Evolutionary conservation across 2,113 vertebrate species (phyloP).

Genomic region (Sinosuthora webbiana): DNA sequence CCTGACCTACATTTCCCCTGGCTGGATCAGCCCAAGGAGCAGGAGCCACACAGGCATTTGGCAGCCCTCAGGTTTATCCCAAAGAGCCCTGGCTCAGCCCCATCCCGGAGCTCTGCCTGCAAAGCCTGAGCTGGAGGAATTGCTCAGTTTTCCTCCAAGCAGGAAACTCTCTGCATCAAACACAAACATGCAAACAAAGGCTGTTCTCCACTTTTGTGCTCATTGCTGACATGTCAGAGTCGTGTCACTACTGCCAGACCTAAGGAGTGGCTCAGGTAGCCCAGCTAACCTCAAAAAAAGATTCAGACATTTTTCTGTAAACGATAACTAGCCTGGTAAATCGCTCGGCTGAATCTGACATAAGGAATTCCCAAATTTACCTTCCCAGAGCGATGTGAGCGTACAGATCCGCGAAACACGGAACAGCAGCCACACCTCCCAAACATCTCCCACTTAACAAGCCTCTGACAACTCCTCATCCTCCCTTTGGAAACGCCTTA

Average conservation of each 20-base stretch:
- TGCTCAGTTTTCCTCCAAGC: neutral
- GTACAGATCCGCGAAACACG: fast-evolving
- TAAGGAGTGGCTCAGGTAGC: fast-evolving
- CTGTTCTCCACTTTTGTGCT: neutral
- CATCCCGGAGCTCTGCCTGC: neutral
- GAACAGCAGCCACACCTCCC: fast-evolving
- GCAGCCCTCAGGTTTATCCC: neutral
- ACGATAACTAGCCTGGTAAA: fast-evolving
- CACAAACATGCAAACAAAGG: fast-evolving
- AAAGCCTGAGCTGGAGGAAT: neutral
- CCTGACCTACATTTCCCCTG: neutral
- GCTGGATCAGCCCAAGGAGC: fast-evolving
- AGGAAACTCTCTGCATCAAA: neutral
- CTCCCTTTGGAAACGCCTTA: fast-evolving
- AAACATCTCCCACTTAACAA: fast-evolving
- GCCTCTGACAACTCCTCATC: fast-evolving
- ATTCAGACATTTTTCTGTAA: fast-evolving
- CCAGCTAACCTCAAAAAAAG: neutral
- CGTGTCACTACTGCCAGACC: fast-evolving
- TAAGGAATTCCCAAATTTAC: neutral
- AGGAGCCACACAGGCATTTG: neutral
- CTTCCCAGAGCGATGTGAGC: fast-evolving
- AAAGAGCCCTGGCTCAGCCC: neutral
- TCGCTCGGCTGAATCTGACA: neutral
- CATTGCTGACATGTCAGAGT: fast-evolving